A percentile compares a stretch with the other conserved stretches of the same genome.
These are phyloP conservation scores for Caracal caracal DNA, from an alignment of 2,113 vertebrate genomes.

Conservation along the genomic window DNA sequence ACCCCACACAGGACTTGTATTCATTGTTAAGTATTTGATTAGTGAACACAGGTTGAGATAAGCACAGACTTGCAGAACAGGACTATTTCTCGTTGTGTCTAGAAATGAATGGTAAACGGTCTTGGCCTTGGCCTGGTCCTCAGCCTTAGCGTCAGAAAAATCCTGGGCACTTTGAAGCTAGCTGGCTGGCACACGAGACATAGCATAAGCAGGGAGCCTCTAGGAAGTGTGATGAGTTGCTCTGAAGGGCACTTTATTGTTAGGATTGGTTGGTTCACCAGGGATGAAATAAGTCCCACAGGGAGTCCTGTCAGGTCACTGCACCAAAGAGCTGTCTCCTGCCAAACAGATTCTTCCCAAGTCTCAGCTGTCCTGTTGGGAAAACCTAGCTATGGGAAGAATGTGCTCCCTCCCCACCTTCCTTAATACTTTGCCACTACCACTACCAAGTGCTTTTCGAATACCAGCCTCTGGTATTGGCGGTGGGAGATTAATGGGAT, in stretches of 20 bases:
- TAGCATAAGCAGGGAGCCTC: constrained; percentile 10
- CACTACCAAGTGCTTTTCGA: constrained; percentile 35
- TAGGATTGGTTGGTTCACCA: constrained; percentile 8
- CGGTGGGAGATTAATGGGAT: not conserved
- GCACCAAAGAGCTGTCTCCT: constrained; percentile 47
- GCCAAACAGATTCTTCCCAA: constrained; percentile 43
- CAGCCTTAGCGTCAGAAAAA: not conserved
- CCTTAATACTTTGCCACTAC: constrained; percentile 12
- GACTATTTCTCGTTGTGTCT: not conserved
- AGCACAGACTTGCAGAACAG: not conserved
- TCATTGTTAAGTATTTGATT: constrained; percentile 16
- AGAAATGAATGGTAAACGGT: not conserved
- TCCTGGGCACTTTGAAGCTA: not conserved
- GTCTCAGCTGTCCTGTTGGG: constrained; percentile 32
- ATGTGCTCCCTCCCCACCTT: constrained; percentile 65
- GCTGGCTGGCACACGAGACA: not conserved
- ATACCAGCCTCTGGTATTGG: constrained; percentile 29
- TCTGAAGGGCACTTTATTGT: not conserved
- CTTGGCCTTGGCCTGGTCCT: not conserved
- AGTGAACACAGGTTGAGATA: not conserved
- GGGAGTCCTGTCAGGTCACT: constrained; percentile 43
- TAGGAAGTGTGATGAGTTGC: not conserved
- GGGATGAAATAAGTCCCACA: constrained; percentile 49
- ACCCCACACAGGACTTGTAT: not conserved
- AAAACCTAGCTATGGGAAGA: constrained; percentile 66